Base-by-base conservation (phyloP, 2,888 invertebrate species). In the Synanthedon formicaeformis region DNA sequence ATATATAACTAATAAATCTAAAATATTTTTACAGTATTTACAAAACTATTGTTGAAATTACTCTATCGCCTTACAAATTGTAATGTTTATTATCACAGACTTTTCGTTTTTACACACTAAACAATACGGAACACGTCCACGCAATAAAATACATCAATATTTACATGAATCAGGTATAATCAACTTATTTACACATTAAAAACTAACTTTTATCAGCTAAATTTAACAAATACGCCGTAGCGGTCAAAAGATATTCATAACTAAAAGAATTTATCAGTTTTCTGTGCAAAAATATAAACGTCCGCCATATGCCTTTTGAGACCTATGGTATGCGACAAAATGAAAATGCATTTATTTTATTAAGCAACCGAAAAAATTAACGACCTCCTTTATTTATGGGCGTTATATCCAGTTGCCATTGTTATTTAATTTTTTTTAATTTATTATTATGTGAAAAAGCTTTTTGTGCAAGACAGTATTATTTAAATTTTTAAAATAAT, bases 71-170 rank as follows among this genome's bases (percentile, higher is more conserved):
- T 86, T 18, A 49, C 23, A 49, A 18, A 18, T 87, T 69, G 78
- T 86, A 86, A 84, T 87, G 88, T 88, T 88, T 88, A 88, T 89
- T 34, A 89, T 89, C 89, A 89, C 89, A 89, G 89, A 89, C 88
- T 87, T 87, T 88, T 89, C 88, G 87, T 88, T 88, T 88, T 86
- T 85, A 34, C 34, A 8, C 84, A 88, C 72, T 73, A 78, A 69
- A 87, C 87, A 86, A 87, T 86, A 88, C 83, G 87, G 81, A 83
- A 88, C 88, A 88, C 85, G 85, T 86, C 87, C 88, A 87, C 87
- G 81, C 85, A 85, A 81, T 79, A 85, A 86, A 83, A 87, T 85
- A 85, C 80, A 81, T 78, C 82, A 81, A 81, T 87, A 87, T 82
- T 79, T 86, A 83, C 81, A 85, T 75, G 78, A 82, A 76, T 81